Conservation (phyloP, 2,888 invertebrate species). For the Tetranychus piercei region DNA sequence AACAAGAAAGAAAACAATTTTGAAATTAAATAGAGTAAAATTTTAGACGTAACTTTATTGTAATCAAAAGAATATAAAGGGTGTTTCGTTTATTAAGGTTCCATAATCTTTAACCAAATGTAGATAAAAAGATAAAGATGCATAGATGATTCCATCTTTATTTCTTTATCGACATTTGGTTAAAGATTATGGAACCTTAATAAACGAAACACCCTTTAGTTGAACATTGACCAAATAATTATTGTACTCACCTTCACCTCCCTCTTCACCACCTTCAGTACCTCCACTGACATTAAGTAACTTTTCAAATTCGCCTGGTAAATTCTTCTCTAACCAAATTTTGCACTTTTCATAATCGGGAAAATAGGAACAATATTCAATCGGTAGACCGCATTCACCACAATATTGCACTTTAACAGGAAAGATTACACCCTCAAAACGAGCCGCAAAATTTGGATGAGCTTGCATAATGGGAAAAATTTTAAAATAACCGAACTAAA, state of each 20-base stretch:
- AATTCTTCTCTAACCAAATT: constrained; percentile 80
- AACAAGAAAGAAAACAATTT: too few relatives aligned
- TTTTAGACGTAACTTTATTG: too few relatives aligned
- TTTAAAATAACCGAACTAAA: background rate
- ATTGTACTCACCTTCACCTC: background rate
- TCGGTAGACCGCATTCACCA: constrained; percentile 37
- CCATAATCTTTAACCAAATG: too few relatives aligned
- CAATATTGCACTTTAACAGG: constrained; percentile 43
- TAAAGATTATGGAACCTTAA: too few relatives aligned
- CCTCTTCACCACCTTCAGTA: background rate
- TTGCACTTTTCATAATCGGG: constrained; percentile 94
- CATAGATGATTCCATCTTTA: too few relatives aligned
- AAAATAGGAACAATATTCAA: constrained; percentile 88
- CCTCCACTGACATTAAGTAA: background rate
- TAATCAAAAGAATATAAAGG: too few relatives aligned
- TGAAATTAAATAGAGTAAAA: too few relatives aligned
- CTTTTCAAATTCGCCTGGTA: constrained; percentile 70
- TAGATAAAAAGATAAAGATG: too few relatives aligned
- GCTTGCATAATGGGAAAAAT: background rate
- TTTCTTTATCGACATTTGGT: too few relatives aligned
- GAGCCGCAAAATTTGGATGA: background rate
- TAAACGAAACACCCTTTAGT: too few relatives aligned
- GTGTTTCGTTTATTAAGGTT: too few relatives aligned
- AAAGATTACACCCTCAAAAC: background rate
- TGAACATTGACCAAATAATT: background rate